Base-by-base conservation (phyloP, 2,888 invertebrate species). In the Eupithecia vulgata region DNA sequence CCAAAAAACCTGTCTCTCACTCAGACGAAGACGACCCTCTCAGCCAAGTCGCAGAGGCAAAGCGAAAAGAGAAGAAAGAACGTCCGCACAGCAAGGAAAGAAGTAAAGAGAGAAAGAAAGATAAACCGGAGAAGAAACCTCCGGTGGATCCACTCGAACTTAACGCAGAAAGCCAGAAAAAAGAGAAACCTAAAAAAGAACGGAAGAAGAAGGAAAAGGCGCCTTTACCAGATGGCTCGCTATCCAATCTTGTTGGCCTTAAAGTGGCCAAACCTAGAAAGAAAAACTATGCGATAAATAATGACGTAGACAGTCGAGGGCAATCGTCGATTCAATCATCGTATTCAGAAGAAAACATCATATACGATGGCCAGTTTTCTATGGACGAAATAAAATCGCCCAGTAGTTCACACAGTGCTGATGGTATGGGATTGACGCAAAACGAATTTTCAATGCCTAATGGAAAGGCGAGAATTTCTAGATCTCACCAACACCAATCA, bases 1-100 rank as follows among this genome's bases (percentile, higher is more conserved):
- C 66, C 13, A 91, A 85, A 80, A 80, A 79, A 65, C 35, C 21
- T 35, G 17, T 35, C 25, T 15, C 66, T 0, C 77, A 76, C 8
- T 83, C 86, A 0, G 88, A 87, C 0, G 89, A 90, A 15, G 91
- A 91, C 17, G 91, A 93, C 70, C 92, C 94, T 0, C 87, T 94
- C 0, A 90, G 90, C 66, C 62, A 83, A 0, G 77, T 85, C 13
- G 82, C 86, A n/a, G 87, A 89, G 75, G 76, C 79, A 12, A 87
- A 88, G 76, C 84, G 81, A 75, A 75, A 86, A 65, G 87, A 86
- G 83, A 90, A 88, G 76, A 91, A 90, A 45, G 91, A 90, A 80
- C 81, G 87, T 76, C 83, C 89, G 4, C 89, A 85, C 74, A 90
- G 89, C 79, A 91, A 89, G 76, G 91, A 91, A 77, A 87, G 88